A percentile compares a stretch with the other conserved stretches of the same genome.
phyloP scores from a whole-genome alignment of 1,140 invertebrate species.

The Telenomus remus region DNA sequence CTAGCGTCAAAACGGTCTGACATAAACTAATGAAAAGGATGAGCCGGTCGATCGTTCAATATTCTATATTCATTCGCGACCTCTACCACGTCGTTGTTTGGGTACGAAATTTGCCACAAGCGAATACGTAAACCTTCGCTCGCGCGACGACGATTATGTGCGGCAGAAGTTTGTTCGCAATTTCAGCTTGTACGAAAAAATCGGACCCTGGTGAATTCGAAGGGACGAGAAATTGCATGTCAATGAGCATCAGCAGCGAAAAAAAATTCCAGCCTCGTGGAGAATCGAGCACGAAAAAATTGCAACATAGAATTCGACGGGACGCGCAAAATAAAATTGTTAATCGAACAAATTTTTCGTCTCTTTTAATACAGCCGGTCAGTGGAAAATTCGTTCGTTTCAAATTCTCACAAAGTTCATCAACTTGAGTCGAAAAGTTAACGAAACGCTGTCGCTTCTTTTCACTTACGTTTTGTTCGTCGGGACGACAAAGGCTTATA shows the following conservation, averaged over 20 bases:
- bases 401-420: conserved; percentile 14
- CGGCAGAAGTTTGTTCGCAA: conserved; percentile 33
- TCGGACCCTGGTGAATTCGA: conserved; percentile 7
- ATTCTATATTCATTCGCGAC: conserved; percentile 20
- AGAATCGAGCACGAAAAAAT: conserved; percentile 45
- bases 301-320: conserved; percentile 19
- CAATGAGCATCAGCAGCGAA: conserved; percentile 13
- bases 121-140: conserved; percentile 17
- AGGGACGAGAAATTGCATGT: conserved; percentile 37
- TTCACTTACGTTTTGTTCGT: conserved; percentile 7
- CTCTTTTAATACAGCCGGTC: not conserved
- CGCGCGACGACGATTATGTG: conserved; percentile 18
- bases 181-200: conserved; percentile 14
- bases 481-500: conserved; percentile 13
- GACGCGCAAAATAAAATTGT: not conserved
- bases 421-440: conserved; percentile 11
- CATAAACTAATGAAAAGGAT: conserved; percentile 33
- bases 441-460: not conserved
- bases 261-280: conserved; percentile 37
- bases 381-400: not conserved
- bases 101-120: conserved; percentile 14
- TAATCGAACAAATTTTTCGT: conserved; percentile 7
- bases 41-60: conserved; percentile 15
- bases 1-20: conserved; percentile 11
- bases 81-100: conserved; percentile 1